Evolutionary conservation across 2,797 vertebrate genomes (phyloP).

Genomic region (Microcaecilia unicolor): DNA sequence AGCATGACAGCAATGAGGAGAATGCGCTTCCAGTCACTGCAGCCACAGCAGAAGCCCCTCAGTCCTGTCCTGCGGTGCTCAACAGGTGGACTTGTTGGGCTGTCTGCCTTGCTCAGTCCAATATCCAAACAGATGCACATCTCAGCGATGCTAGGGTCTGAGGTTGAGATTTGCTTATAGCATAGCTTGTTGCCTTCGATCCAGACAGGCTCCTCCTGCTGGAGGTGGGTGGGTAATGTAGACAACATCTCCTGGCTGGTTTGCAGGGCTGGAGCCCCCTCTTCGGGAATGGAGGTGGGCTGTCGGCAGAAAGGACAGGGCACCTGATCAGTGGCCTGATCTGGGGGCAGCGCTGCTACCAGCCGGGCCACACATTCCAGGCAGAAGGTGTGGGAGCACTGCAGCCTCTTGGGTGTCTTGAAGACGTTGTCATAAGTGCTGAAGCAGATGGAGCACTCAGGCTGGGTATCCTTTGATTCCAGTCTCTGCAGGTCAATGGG

Average conservation of each 20-base stretch:
- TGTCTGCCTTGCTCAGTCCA: conserved; percentile 57
- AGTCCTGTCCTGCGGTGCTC: not conserved
- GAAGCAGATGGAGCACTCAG: conserved; percentile 93
- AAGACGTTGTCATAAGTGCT: conserved; percentile 88
- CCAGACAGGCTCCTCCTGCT: conserved; percentile 73
- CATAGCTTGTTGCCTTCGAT: conserved; percentile 84
- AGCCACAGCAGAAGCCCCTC: conserved; percentile 35
- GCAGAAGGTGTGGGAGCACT: conserved; percentile 88
- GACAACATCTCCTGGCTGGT: conserved; percentile 77
- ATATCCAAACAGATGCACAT: conserved; percentile 78
- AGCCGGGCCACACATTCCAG: conserved; percentile 89
- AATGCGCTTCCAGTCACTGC: conserved; percentile 73
- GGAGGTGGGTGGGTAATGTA: conserved; percentile 69
- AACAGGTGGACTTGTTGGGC: accelerated
- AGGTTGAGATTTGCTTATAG: conserved; percentile 44
- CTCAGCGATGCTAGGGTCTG: conserved; percentile 6
- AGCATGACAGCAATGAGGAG: conserved; percentile 61
- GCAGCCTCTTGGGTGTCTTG: conserved; percentile 85
- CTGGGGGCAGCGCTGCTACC: conserved; percentile 52
- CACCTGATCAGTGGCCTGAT: conserved; percentile 45
- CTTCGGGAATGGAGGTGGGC: conserved; percentile 61
- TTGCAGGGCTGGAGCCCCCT: conserved; percentile 69
- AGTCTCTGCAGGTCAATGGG: too few relatives aligned
- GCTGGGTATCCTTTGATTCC: conserved; percentile 37
- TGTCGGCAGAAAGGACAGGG: conserved; percentile 86